Percentiles rank a stretch among this genome's conserved stretches.
These are phyloP conservation scores for Panulirus ornatus DNA, from an alignment of 1,140 invertebrate genomes.

Conservation along the genomic window DNA sequence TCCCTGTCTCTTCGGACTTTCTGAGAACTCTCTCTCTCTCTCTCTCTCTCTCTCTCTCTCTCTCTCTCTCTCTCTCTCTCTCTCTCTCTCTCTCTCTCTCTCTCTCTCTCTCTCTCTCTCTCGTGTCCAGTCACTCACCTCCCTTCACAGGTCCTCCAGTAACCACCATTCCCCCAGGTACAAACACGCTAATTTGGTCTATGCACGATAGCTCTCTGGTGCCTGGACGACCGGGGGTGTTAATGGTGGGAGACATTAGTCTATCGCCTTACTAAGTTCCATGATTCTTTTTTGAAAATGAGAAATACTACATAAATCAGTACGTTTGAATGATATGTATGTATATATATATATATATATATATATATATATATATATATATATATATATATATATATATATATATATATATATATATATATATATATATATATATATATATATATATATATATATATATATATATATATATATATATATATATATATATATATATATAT, in stretches of 20 bases:
- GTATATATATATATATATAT: slow-evolving; percentile 43
- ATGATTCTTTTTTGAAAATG: no score
- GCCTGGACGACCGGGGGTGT: no score
- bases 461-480: slow-evolving; percentile 33
- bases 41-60: not conserved
- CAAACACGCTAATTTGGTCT: no score
- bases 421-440: slow-evolving; percentile 15
- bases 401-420: slow-evolving; percentile 43
- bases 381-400: slow-evolving; percentile 45
- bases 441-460: slow-evolving; percentile 29
- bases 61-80: not conserved
- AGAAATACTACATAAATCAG: no score
- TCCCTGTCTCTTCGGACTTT: not conserved
- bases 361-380: slow-evolving; percentile 43
- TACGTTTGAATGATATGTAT: slow-evolving; percentile 26
- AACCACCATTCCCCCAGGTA: not conserved
- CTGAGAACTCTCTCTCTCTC: not conserved
- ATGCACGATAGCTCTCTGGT: no score
- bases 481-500: not conserved
- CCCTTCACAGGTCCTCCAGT: not conserved
- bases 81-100: not conserved
- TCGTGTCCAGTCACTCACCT: not conserved
- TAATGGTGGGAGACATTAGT: no score
- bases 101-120: no score
- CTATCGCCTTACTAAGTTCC: no score